Conservation (phyloP, 1,140 invertebrate species). For the Telenomus remus region DNA sequence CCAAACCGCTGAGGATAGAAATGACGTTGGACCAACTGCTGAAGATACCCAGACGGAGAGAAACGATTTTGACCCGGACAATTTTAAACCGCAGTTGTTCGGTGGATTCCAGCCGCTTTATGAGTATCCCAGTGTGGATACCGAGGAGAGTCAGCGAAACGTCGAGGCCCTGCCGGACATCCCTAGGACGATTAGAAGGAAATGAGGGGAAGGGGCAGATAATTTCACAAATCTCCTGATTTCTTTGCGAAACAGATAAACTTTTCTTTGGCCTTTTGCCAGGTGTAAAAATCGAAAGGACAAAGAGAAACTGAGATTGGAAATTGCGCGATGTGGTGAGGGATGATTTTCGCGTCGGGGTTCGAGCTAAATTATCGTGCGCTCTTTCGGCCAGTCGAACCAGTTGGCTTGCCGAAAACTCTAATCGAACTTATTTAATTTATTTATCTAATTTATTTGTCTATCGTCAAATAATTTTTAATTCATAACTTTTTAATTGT, state of each 20-base stretch:
- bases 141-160: conserved; percentile 18
- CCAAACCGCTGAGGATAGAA: conserved; percentile 54
- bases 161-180: conserved; percentile 28
- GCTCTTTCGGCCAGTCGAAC: conserved; percentile 33
- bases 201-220: conserved; percentile 9
- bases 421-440: conserved; percentile 35
- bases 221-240: neutral
- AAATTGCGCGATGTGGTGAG: conserved; percentile 28
- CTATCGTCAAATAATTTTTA: neutral
- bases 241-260: neutral
- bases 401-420: conserved; percentile 32
- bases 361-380: conserved; percentile 26
- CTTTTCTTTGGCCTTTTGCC: conserved; percentile 41
- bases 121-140: conserved; percentile 66
- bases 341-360: conserved; percentile 32
- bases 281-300: conserved; percentile 23
- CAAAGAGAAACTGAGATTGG: conserved; percentile 20
- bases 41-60: conserved; percentile 65
- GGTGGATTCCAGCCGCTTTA: conserved; percentile 83
- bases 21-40: conserved; percentile 34
- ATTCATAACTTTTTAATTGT: too few relatives aligned
- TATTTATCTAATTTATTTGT: conserved; percentile 48
- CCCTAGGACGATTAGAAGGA: conserved; percentile 47
- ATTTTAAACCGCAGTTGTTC: conserved; percentile 81
- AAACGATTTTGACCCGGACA: conserved; percentile 79